Conservation (phyloP, 2,888 invertebrate genomes). For the Strigamia maritima region DNA sequence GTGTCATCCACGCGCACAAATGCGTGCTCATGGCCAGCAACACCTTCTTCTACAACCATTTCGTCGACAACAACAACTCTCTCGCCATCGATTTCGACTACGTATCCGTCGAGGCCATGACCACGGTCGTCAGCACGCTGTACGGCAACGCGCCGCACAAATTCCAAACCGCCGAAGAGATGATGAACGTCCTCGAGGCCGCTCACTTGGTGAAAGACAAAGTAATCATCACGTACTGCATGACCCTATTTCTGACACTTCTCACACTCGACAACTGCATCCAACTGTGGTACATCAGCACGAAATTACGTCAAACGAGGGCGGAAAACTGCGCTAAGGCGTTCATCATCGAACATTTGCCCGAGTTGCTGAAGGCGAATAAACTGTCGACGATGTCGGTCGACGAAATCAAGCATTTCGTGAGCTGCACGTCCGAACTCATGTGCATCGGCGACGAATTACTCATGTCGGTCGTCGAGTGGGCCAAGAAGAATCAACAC, state of each 20-base stretch:
- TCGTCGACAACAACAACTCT: neutral
- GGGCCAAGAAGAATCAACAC: neutral
- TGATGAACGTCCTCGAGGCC: neutral
- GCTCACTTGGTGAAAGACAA: neutral
- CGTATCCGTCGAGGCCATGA: neutral
- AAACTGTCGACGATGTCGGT: neutral
- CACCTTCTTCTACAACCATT: neutral
- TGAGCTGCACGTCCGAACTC: neutral
- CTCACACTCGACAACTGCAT: neutral
- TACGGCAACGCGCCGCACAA: neutral
- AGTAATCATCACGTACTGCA: neutral
- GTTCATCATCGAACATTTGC: neutral
- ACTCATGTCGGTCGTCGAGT: neutral
- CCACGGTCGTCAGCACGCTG: neutral
- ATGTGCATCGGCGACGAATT: constrained; percentile 3
- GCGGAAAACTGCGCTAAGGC: neutral
- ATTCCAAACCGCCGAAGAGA: neutral
- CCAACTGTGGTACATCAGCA: neutral
- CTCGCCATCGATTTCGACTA: neutral
- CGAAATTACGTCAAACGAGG: neutral
- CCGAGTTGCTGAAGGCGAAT: neutral
- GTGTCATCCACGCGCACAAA: neutral
- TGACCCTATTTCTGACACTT: neutral
- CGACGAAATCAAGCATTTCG: neutral
- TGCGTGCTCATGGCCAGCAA: neutral